A percentile compares a stretch with the other conserved stretches of the same genome.
These are phyloP conservation scores for Sialis lutaria DNA, from an alignment of 2,888 invertebrate genomes.

Conservation along the genomic window DNA sequence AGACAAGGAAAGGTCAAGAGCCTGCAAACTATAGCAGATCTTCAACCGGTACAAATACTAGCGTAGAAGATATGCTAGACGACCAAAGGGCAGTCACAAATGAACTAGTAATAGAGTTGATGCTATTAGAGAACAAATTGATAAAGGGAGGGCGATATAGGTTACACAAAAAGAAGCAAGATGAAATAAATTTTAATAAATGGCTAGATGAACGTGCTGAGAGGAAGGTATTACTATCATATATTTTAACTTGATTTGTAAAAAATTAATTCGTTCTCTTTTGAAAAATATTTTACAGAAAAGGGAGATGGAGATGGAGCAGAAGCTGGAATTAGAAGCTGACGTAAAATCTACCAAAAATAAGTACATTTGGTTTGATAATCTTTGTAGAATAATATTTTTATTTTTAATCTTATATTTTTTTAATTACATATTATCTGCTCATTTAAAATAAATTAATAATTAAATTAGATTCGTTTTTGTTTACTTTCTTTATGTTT, in stretches of 20 bases:
- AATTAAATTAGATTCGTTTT: too few relatives aligned
- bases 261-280: too few relatives aligned
- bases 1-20: constrained; percentile 28
- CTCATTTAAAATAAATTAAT: too few relatives aligned
- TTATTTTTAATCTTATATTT: too few relatives aligned
- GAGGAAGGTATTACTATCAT: too few relatives aligned
- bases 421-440: too few relatives aligned
- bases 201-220: constrained; percentile 77
- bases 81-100: constrained; percentile 45
- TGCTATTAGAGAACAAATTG: constrained; percentile 81
- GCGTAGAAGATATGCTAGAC: constrained; percentile 26
- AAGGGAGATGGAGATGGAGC: constrained; percentile 79
- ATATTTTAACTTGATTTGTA: too few relatives aligned
- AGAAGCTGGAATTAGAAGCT: constrained; percentile 83
- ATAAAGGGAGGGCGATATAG: constrained; percentile 90
- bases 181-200: constrained; percentile 76
- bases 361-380: too few relatives aligned
- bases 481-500: too few relatives aligned
- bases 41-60: constrained; percentile 19
- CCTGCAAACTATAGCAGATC: constrained; percentile 19
- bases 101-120: constrained; percentile 60
- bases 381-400: too few relatives aligned
- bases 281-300: constrained; percentile 18
- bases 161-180: constrained; percentile 87
- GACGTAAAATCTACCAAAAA: constrained; percentile 88